These are phyloP conservation scores for Drosophila equinoxialis DNA, from an alignment of 1,140 invertebrate genomes.

Conservation along the genomic window DNA sequence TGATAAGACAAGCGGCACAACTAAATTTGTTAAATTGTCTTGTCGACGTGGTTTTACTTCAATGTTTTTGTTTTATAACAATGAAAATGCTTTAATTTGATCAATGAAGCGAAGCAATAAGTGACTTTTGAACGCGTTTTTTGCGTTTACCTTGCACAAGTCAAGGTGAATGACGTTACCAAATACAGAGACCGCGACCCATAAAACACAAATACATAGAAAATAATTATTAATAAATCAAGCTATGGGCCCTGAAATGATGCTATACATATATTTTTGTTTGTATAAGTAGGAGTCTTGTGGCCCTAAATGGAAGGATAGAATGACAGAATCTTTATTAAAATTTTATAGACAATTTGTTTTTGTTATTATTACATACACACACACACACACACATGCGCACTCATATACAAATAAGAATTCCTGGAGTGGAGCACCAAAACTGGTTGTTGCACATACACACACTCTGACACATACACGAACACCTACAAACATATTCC, in stretches of 20 bases:
- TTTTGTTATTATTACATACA: constrained; percentile 73
- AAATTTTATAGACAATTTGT: constrained; percentile 41
- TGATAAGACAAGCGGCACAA: neutral
- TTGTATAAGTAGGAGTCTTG: neutral
- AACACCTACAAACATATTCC: constrained; percentile 12
- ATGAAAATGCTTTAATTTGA: neutral
- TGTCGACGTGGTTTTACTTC: constrained; percentile 11
- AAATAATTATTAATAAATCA: constrained; percentile 75
- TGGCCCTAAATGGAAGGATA: constrained; percentile 13
- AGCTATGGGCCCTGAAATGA: constrained; percentile 50
- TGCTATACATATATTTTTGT: constrained; percentile 21
- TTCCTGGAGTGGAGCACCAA: constrained; percentile 28
- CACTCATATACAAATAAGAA: constrained; percentile 31
- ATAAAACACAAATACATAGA: constrained; percentile 17
- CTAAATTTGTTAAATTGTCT: constrained; percentile 5
- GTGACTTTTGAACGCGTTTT: constrained; percentile 65
- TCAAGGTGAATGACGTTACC: constrained; percentile 78
- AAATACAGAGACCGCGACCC: constrained; percentile 52
- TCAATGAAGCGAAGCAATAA: constrained; percentile 45
- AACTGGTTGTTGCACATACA: constrained; percentile 54
- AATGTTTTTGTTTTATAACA: neutral
- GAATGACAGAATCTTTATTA: constrained; percentile 27
- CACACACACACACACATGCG: constrained; percentile 36
- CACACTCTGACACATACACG: neutral
- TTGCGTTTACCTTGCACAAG: constrained; percentile 46